Evolutionary conservation across 2,113 vertebrate genomes (phyloP), one percentile per base, ranked within the genome.

Genomic region (Tenebrosternarchus preto): DNA sequence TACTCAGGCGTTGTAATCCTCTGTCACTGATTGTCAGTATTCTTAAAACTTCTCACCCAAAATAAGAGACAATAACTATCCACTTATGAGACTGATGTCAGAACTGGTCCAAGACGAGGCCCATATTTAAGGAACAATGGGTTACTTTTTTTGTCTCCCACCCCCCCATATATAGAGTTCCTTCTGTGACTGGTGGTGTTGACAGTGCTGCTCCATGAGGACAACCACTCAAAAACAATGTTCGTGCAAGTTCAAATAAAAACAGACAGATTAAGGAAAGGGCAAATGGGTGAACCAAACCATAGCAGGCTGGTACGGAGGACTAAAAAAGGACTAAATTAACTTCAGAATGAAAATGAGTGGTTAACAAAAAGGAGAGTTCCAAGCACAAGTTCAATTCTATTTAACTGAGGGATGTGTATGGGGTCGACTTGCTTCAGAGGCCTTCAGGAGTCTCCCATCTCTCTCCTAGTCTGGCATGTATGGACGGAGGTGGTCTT

Each of bases 401-500:
- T 94, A 94, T 93, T 95, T 91, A 94, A 94, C 87, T 86, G 86
- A 89, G 90, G 87, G 91, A 89, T 93, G 92, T 87, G 86, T 92
- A 92, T 93, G 93, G 96, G 95, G 92, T 89, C 89, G 93, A 91
- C 87, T 92, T 93, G 95, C 94, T 95, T 91, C 89, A 88, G 93
- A 94, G 93, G 93, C 92, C 85, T 93, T 93, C 92, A 92, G 82
- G 89, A 89, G 92, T 95, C 92, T 94, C 95, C 93, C 92, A 92
- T 93, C 87, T 90, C 90, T 94, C 94, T 95, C 92, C 95, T 96
- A 99, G 85, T 99, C 98, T 91, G 98, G 98, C 97, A 98, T 95
- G 86, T 98, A 99, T 85, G 98, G 97, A 92, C 92, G 81, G 90
- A 99, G 97, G 93, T 99, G 96, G 90, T 99, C 97, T 95, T 99